These are phyloP conservation scores for Tortricodes alternella DNA, from an alignment of 2,888 invertebrate species.

Conservation along the genomic window DNA sequence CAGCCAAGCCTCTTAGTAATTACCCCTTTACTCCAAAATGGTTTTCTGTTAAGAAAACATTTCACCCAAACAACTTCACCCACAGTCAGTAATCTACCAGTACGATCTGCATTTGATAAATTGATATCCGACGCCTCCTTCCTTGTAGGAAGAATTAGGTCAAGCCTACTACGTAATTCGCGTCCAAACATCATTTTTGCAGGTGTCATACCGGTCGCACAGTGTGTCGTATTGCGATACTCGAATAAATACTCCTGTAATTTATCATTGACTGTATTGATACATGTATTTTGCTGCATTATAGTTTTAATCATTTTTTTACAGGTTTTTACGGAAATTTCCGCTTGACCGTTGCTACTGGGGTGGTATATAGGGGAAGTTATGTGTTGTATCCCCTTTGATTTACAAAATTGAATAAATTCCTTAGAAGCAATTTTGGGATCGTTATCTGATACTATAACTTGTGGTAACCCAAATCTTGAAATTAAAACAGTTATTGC, in stretches of 20 bases:
- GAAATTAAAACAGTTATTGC: not conserved
- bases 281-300: not conserved
- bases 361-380: conserved; percentile 37
- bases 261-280: not conserved
- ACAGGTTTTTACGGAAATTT: conserved; percentile 24
- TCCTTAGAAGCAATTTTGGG: conserved; percentile 32
- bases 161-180: too few relatives aligned
- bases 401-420: conserved; percentile 33
- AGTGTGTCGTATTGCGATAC: conserved; percentile 1
- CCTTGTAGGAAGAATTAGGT: too few relatives aligned
- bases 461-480: conserved; percentile 26
- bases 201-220: too few relatives aligned
- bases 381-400: conserved; percentile 34
- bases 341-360: conserved; percentile 28
- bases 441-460: conserved; percentile 36
- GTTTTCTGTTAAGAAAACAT: conserved; percentile 1
- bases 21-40: not conserved
- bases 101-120: not conserved
- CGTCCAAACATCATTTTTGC: too few relatives aligned
- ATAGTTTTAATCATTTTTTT: conserved; percentile 10
- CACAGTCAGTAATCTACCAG: not conserved
- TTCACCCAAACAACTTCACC: not conserved
- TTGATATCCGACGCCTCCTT: too few relatives aligned
- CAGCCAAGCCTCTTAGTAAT: not conserved
- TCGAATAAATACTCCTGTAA: conserved; percentile 1